Evolutionary conservation across 2,888 invertebrate species (phyloP), one percentile per base, ranked within the genome.

Genomic region (Phyllotreta striolata): DNA sequence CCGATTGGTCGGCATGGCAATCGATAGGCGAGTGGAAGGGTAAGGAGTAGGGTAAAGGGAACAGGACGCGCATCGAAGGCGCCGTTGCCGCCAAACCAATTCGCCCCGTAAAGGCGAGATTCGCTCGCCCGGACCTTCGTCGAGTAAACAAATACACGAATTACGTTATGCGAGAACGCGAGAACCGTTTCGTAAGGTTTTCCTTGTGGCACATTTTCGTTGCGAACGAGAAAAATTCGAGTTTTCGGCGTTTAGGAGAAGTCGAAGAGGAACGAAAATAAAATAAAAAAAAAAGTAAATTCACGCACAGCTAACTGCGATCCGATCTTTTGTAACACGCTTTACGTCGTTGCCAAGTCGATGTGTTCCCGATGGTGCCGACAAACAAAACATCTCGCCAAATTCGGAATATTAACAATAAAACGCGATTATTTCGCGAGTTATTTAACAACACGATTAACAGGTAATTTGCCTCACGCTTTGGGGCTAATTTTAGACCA

Each of bases 1-100:
- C 83, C 84, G 81, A 87, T 88, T 87, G 87, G 88, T 82, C 83
- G 82, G 81, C 81, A 81, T 81, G 76, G 78, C 84, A 85, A 87
- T 87, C 88, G 87, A 87, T 88, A 86, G 85, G 82, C 83, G 84
- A 85, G 77, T 76, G 76, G 85, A 83, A 83, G 80, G 82, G 77
- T 24, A 24, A 24, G 24, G 24, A 24, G 24, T 24, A 24, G 24
- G 24, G 24, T 24, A 24, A 73, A 84, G 84, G 84, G 85, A 83
- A 84, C 79, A 81, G 83, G 83, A 83, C 83, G 83, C 79, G 80
- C 80, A 84, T 62, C 24, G 24, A 81, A 81, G 74, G 75, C 80
- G 77, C 74, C 82, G 80, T 82, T 85, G 83, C 74, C 86, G 83
- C 82, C 84, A 83, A 82, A 52, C 57, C 67, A 68, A 66, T 63